Base-by-base conservation (phyloP, 2,888 invertebrate species). In the Trachelus stipa region DNA sequence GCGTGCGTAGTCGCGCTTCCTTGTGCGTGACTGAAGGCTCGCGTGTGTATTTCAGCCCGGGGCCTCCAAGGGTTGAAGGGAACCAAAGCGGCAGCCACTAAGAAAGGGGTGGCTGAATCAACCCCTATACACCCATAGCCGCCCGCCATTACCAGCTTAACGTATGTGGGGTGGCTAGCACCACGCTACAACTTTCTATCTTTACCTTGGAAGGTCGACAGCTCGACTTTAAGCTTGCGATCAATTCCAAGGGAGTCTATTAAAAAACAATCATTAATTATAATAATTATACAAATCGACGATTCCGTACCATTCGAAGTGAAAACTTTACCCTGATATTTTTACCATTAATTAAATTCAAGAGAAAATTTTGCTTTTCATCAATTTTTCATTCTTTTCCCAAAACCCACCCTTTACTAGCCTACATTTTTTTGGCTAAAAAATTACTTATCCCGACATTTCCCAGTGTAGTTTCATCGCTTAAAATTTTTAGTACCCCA, bases 101-200 rank as follows among this genome's bases (percentile, higher is more conserved):
- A 23, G 56, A 56, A 56, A 2, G 23, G 56, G 56, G 56, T 56
- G 23, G 56, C 23, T 56, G 56, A 23, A 56, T 56, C 56, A 56
- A 56, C 56, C 56, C 73, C 73, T 79, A 82, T 83, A 76, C 75
- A 34, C 31, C 68, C 23, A 12, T 9, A 23, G n/a, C n/a, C 73
- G 23, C 33, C 81, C 81, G 79, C 83, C 85, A 83, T 88, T 86
- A 86, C 86, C 85, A 85, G 82, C 84, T 86, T 87, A 85, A 84
- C 85, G 85, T 86, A 86, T 84, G 86, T 83, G 85, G 56, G 56
- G 23, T 56, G 56, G 56, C 56, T 56, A 56, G 56, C 56, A 1
- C 56, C 23, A 23, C 23, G 56, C 23, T 56, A 56, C 56, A 23
- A 56, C 56, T 23, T 56, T 56, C 23, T 56, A 56, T 56, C 56